Base-by-base conservation (phyloP, 2,113 vertebrate species). In the Ondatra zibethicus region DNA sequence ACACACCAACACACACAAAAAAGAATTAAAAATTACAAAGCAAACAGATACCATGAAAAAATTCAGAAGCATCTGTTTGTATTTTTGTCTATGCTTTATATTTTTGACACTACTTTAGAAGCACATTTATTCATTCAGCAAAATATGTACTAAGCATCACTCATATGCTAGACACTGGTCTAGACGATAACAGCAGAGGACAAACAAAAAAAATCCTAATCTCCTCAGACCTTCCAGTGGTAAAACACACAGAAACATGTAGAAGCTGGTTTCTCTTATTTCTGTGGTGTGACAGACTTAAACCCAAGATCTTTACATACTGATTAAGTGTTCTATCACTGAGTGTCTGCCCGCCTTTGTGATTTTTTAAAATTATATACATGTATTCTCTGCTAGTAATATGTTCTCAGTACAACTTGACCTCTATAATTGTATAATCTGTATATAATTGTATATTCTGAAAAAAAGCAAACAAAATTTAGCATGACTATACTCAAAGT, bases 11-110 rank as follows among this genome's bases (percentile, higher is more conserved):
- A 68, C 5, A 68, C 29, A 50, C 1, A 68, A 45, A 61, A 61
- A 84, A 63, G 3, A 45, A 65, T 65, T 65, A 21, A 85, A 61
- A 27, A 42, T 17, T 45, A 13, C 17, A 85, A 85, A 45, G 16
- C 25, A 90, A 90, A 72, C 50, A 78, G 47, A 92, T 75, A 68
- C 29, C 27, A 92, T 5, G 25, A 39, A 92, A 94, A 89, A 90
- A n/a, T 50, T 90, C n/a, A 91, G 52, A 94, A 94, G 78, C 29
- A 45, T 42, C 58, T 55, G 19, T 33, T 89, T 82, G 39, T 72
- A 0, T 45, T 86, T 78, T n/a, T 94, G 23, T 39, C 91, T 92
- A 75, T 7, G 76, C 17, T 76, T 91, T 86, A 12, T 89, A 29
- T 29, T 73, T 77, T 84, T 77, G 0, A 52, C 47, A 50, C 33